A percentile compares a stretch with the other conserved stretches of the same genome.
These are phyloP conservation scores for Mactra quadrangularis DNA, from an alignment of 1,140 invertebrate genomes.

Conservation along the genomic window DNA sequence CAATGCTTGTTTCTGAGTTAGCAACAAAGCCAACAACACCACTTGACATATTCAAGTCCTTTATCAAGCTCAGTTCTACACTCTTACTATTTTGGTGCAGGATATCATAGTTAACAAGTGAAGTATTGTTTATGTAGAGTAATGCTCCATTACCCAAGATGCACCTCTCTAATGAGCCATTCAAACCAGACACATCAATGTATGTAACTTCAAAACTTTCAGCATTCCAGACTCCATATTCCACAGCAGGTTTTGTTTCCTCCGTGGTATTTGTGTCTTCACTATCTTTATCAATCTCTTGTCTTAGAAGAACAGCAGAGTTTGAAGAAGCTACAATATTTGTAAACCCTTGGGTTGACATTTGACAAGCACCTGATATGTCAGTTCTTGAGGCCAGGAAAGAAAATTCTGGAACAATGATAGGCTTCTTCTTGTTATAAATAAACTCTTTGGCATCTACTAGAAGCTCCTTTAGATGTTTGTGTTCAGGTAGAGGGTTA, in stretches of 20 bases:
- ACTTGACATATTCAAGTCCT: slow-evolving; percentile 4
- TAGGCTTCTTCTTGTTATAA: slow-evolving; percentile 27
- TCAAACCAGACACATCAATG: not conserved
- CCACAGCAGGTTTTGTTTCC: not conserved
- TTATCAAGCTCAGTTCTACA: not conserved
- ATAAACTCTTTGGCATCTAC: slow-evolving; percentile 64
- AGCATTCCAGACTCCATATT: slow-evolving; percentile 8
- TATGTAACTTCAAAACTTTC: slow-evolving; percentile 14
- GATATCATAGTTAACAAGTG: too few species aligned
- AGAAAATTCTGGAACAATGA: slow-evolving; percentile 71
- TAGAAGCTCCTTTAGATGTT: slow-evolving; percentile 60
- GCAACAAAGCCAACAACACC: not conserved
- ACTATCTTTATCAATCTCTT: not conserved
- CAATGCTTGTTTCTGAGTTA: slow-evolving; percentile 15
- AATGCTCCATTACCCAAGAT: too few species aligned
- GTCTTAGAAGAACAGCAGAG: not conserved
- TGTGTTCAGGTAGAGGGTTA: slow-evolving; percentile 27
- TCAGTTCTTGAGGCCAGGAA: slow-evolving; percentile 68
- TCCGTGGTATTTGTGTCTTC: slow-evolving; percentile 38
- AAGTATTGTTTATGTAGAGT: too few species aligned
- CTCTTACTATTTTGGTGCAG: too few species aligned
- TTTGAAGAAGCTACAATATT: slow-evolving; percentile 30
- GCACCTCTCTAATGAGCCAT: too few species aligned
- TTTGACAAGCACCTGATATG: slow-evolving; percentile 45
- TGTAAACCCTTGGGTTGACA: slow-evolving; percentile 37